Base-by-base conservation (phyloP, 2,113 vertebrate species). In the Vanacampus margaritifer region DNA sequence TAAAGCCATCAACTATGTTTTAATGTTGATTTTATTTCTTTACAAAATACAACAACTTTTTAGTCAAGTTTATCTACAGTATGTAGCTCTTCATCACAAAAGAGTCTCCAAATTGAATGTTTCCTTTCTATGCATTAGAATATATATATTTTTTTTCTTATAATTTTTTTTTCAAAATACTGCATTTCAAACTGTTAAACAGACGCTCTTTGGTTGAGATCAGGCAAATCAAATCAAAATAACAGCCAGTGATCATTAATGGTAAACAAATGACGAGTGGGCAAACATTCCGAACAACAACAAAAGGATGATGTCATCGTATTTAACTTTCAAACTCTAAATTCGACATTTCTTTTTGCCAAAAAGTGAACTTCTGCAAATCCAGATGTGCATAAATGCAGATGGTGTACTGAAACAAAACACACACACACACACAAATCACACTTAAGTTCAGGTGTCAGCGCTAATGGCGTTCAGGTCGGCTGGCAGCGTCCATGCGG, bases 271-370 rank as follows among this genome's bases (percentile, higher is more conserved):
- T 39, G 21, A 39, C 24, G 3, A 17, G 26, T 82, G 83, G 68
- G 76, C 77, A 70, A 24, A 81, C 73, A 72, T 64, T 78, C 63
- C 80, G 80, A 85, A 79, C 67, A 26, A 74, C 85, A 87, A 76
- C n/a, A 79, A 77, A 2, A 61, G 66, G 76, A 82, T 91, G 90
- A 90, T 72, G 88, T 87, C 84, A 90, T 87, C 80, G 14, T 46
- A 62, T 21, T 66, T 67, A 80, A 88, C 24, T 56, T 56, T 28
- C 14, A 1, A 87, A 89, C 81, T 79, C 78, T 83, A 86, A 90
- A 91, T 91, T 91, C 89, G 89, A 91, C 88, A 89, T 84, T 85
- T 66, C 82, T 74, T 69, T 61, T 72, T 78, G 86, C 87, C 88
- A 89, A 79, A 81, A 69, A 54, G 60, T 77, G 80, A 82, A 84